These are phyloP conservation scores for Trachops cirrhosus DNA, from an alignment of 2,797 vertebrate genomes.

Conservation along the genomic window DNA sequence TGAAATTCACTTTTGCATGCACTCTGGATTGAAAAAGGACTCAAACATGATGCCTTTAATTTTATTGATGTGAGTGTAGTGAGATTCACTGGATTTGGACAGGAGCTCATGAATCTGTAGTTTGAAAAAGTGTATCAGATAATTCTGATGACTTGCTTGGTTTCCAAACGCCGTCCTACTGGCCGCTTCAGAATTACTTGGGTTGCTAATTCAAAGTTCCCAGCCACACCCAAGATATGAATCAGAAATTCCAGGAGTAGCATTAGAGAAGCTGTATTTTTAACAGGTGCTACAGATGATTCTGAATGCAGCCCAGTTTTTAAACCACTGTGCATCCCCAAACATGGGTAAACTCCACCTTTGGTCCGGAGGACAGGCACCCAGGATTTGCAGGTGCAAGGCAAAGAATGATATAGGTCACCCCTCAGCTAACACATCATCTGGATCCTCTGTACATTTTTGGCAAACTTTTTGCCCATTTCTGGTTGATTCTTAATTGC, in stretches of 20 bases:
- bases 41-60: neutral
- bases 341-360: neutral
- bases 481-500: neutral
- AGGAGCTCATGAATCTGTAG: neutral
- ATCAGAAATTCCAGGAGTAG: neutral
- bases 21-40: neutral
- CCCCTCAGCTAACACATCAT: neutral
- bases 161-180: neutral
- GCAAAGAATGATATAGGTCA: neutral
- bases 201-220: neutral
- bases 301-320: neutral
- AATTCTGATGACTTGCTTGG: neutral
- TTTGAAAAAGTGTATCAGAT: neutral
- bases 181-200: neutral
- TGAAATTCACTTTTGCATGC: neutral
- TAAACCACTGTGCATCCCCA: neutral
- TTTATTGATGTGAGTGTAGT: neutral
- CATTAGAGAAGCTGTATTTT: neutral
- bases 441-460: neutral
- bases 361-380: neutral
- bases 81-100: neutral
- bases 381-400: neutral
- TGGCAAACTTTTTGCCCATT: neutral
- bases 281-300: neutral
- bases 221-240: neutral